A percentile compares a stretch with the other conserved stretches of the same genome.
phyloP scores from a whole-genome alignment of 2,113 vertebrate genomes.

The Sinocyclocheilus rhinocerous region DNA sequence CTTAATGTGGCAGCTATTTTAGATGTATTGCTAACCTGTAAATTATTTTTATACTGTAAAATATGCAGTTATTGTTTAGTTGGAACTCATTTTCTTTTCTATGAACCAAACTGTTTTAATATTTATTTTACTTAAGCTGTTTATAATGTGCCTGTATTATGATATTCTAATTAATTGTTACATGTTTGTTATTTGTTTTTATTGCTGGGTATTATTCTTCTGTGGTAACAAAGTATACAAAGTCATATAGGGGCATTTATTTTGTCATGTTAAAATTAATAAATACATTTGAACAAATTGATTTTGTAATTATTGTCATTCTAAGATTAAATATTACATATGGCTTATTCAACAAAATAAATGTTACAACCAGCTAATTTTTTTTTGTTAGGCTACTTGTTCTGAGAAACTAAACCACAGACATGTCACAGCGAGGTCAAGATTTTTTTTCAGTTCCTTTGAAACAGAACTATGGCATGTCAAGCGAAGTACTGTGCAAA shows the following conservation, averaged over 20 bases:
- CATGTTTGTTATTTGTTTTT: not conserved
- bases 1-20: conserved; percentile 23
- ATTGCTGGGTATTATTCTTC: not conserved
- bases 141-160: not conserved
- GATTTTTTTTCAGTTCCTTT: conserved; percentile 22
- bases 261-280: not conserved
- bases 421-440: not conserved
- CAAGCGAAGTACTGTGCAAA: not conserved
- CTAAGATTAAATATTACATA: not conserved
- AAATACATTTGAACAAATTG: not conserved
- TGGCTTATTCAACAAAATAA: not conserved
- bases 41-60: not conserved
- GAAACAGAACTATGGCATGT: not conserved
- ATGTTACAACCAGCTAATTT: not conserved
- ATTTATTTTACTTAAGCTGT: conserved; percentile 15
- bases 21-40: not conserved
- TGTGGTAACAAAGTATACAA: not conserved
- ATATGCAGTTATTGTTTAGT: conserved; percentile 6
- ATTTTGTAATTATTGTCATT: not conserved
- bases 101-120: not conserved
- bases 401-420: not conserved
- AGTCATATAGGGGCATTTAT: not conserved
- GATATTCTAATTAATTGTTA: not conserved
- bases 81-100: conserved; percentile 21
- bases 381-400: not conserved